Conservation (phyloP, 2,888 invertebrate species). For the Miltochrista miniata region DNA sequence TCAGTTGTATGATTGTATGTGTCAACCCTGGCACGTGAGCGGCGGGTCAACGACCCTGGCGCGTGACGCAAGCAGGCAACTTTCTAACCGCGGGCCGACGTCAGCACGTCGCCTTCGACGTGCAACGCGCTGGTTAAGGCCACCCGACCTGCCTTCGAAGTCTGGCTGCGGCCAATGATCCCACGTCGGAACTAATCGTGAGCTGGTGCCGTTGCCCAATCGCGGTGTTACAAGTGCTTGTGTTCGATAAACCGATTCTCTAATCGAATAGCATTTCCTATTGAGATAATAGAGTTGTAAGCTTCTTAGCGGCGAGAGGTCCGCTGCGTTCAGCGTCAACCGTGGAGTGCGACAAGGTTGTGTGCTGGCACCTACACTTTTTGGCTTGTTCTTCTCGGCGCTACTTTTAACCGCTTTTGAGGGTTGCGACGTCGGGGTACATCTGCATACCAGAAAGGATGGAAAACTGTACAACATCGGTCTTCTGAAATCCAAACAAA, state of each 20-base stretch:
- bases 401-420: too few relatives aligned
- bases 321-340: too few relatives aligned
- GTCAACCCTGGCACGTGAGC: conserved; percentile 43
- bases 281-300: conserved; percentile 6
- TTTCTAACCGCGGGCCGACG: conserved; percentile 75
- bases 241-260: conserved; percentile 7
- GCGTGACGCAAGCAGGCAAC: conserved; percentile 80
- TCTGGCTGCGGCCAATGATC: conserved; percentile 44
- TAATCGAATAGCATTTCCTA: conserved; percentile 6
- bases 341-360: too few relatives aligned
- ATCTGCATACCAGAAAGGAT: too few relatives aligned
- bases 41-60: conserved; percentile 64
- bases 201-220: conserved; percentile 27
- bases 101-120: conserved; percentile 53
- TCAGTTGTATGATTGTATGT: conserved; percentile 9
- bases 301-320: too few relatives aligned
- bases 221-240: conserved; percentile 15
- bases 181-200: conserved; percentile 28
- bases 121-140: conserved; percentile 70
- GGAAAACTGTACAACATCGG: too few relatives aligned
- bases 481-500: too few relatives aligned
- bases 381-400: too few relatives aligned
- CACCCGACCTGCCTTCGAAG: conserved; percentile 43
- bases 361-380: too few relatives aligned
- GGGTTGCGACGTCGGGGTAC: too few relatives aligned